phyloP scores from a whole-genome alignment of 2,888 invertebrate genomes.

The Xylocampa areola region DNA sequence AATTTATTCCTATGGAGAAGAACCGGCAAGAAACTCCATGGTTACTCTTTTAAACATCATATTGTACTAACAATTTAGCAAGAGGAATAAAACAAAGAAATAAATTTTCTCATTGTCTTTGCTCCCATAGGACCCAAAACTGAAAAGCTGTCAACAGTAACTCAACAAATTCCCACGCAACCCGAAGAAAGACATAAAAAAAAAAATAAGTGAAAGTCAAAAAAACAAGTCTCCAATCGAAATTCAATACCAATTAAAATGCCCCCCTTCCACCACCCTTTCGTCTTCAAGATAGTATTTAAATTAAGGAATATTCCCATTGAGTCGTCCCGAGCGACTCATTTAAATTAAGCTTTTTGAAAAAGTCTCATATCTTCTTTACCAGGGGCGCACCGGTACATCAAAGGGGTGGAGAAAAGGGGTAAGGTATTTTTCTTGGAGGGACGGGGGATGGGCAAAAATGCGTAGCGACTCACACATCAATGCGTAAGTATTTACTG shows the following conservation, averaged over 20 bases:
- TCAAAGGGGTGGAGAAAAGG: conserved; percentile 84
- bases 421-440: conserved; percentile 82
- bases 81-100: too few relatives aligned
- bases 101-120: background rate
- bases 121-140: background rate
- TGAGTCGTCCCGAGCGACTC: conserved; percentile 85
- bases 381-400: conserved; percentile 86
- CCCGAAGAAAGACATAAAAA: conserved; percentile 60
- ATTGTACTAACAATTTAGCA: too few relatives aligned
- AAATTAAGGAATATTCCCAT: conserved; percentile 88
- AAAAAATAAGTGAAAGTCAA: conserved; percentile 55
- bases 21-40: too few relatives aligned
- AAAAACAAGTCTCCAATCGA: conserved; percentile 77
- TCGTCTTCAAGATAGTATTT: conserved; percentile 84
- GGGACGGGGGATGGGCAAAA: conserved; percentile 84
- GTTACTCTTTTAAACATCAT: too few relatives aligned
- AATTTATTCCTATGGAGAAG: too few relatives aligned
- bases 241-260: conserved; percentile 89
- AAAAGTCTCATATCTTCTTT: conserved; percentile 90
- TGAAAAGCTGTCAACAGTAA: background rate
- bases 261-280: conserved; percentile 73
- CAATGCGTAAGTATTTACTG: conserved; percentile 86
- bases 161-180: conserved; percentile 36
- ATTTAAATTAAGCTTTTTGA: conserved; percentile 90
- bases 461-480: conserved; percentile 88